Evolutionary conservation across 2,113 vertebrate species (phyloP).

Genomic region (Felis chaus): DNA sequence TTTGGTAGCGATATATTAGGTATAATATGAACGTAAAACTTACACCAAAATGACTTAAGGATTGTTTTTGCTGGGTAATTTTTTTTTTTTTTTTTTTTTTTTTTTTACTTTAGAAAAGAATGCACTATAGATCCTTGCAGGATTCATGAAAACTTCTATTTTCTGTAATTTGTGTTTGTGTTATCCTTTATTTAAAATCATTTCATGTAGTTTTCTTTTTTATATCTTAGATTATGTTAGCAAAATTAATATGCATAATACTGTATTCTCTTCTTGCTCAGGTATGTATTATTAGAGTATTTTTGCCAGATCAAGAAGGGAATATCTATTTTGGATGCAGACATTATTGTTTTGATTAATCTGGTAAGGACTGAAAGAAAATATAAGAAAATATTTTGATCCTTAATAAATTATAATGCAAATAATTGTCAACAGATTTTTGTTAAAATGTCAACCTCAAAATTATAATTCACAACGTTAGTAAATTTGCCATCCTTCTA

Average conservation of each 20-base stretch:
- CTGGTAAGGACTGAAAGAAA: conserved; percentile 48
- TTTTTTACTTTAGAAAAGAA: not conserved
- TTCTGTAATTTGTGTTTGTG: not conserved
- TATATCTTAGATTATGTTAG: conserved; percentile 1
- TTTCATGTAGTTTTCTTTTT: not conserved
- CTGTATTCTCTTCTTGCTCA: conserved; percentile 18
- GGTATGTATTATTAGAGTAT: conserved; percentile 11
- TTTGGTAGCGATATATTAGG: not conserved
- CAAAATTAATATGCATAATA: conserved; percentile 32
- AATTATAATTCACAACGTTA: conserved; percentile 17
- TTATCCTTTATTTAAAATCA: conserved; percentile 5
- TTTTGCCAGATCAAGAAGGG: conserved; percentile 48
- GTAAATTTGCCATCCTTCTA: not conserved
- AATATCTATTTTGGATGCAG: conserved; percentile 29
- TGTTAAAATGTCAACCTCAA: conserved; percentile 22
- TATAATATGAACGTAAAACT: not conserved
- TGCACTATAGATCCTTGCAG: not conserved
- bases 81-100: not conserved
- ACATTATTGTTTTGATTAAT: conserved; percentile 39
- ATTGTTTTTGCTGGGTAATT: conserved; percentile 1
- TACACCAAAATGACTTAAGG: not conserved
- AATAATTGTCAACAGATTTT: conserved; percentile 31
- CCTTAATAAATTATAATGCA: conserved; percentile 32
- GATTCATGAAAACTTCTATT: not conserved
- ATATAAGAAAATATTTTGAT: not conserved